phyloP scores from a whole-genome alignment of 2,888 invertebrate genomes.

The Linnaemya vulpina region DNA sequence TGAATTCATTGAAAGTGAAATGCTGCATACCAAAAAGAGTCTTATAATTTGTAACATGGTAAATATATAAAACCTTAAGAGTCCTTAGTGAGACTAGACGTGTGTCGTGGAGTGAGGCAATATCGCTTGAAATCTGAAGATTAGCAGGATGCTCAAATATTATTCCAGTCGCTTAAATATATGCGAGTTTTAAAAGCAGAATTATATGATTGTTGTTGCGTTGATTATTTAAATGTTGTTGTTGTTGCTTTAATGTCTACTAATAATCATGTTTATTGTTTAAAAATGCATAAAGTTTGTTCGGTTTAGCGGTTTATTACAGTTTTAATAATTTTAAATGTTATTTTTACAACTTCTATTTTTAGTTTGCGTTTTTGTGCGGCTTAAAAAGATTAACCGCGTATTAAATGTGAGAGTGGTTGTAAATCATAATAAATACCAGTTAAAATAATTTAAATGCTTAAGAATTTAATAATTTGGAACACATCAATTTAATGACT shows the following conservation, averaged over 20 bases:
- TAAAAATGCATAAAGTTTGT: conserved; percentile 67
- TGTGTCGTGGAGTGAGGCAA: not conserved
- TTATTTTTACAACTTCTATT: conserved; percentile 28
- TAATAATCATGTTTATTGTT: conserved; percentile 68
- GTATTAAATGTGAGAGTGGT: conserved; percentile 44
- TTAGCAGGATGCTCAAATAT: not conserved
- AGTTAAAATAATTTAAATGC: conserved; percentile 16
- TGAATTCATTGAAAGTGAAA: not conserved
- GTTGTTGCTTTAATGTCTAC: conserved; percentile 24
- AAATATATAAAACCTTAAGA: too few species aligned
- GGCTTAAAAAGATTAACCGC: conserved; percentile 63
- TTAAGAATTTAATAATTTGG: not conserved
- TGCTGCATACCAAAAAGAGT: not conserved
- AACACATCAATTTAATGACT: too few species aligned
- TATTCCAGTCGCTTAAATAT: conserved; percentile 1
- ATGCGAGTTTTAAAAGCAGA: conserved; percentile 20
- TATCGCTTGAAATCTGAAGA: not conserved
- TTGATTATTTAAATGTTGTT: conserved; percentile 18
- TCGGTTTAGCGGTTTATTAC: conserved; percentile 63
- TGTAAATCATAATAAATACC: not conserved
- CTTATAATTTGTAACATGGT: too few species aligned
- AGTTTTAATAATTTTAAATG: conserved; percentile 46
- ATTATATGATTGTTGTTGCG: conserved; percentile 42
- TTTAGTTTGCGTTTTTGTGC: not conserved
- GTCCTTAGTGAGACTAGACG: not conserved